phyloP scores from a whole-genome alignment of 2,888 invertebrate genomes.

The Eupeodes luniger region DNA sequence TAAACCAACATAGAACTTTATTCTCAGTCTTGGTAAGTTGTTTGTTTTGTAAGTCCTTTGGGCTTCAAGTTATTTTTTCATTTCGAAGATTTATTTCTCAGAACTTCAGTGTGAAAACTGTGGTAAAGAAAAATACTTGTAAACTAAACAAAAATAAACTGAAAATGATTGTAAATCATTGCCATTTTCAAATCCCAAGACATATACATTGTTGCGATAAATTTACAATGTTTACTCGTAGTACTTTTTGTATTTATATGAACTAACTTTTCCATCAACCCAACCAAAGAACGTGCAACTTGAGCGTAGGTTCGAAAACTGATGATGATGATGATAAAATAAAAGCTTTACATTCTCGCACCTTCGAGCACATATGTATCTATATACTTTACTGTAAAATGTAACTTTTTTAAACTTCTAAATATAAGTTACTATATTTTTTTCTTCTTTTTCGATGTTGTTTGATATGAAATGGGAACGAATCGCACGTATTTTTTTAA shows the following conservation, averaged over 20 bases:
- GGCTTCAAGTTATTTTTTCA: neutral
- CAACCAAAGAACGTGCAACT: too few species aligned
- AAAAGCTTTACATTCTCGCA: neutral
- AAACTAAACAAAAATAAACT: neutral
- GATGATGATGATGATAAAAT: neutral
- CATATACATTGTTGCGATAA: neutral
- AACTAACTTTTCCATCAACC: conserved; percentile 8
- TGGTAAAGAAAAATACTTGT: neutral
- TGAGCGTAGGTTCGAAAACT: neutral
- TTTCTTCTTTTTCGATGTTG: neutral
- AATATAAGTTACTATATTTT: neutral
- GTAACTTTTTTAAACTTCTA: conserved; percentile 2
- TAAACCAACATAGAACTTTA: neutral
- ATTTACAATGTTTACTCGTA: neutral
- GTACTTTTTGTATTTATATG: neutral
- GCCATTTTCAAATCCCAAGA: conserved; percentile 8
- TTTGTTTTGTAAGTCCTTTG: neutral
- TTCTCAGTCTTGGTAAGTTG: neutral
- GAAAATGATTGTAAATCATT: conserved; percentile 16
- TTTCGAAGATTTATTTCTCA: neutral
- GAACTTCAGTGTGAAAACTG: neutral
- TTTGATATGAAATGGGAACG: too few species aligned
- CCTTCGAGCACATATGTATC: neutral
- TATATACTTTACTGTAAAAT: neutral
- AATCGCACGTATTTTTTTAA: neutral